Base-by-base conservation (phyloP, 2,888 invertebrate genomes). In the Pyralis farinalis region DNA sequence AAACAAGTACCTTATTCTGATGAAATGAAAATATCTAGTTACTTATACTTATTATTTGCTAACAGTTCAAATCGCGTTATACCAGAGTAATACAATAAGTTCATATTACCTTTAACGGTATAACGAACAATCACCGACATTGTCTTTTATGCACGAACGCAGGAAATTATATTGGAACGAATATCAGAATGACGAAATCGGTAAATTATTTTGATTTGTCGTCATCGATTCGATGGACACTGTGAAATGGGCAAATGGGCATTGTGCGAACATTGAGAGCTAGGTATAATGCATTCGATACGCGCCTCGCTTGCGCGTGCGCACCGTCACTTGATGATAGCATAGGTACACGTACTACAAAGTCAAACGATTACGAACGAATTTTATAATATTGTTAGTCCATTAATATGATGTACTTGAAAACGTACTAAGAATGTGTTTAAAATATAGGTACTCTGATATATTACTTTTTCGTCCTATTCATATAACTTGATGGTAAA, bases 111-210 rank as follows among this genome's bases (percentile, higher is more conserved):
- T 7, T 46, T 54, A 55, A 50, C 54, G 52, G 58, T 53, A 49
- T 49, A 51, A 44, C 49, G 50, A 50, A 53, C 50, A 51, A 46
- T 51, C 2, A 35, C 30, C 44, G 21, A 57, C 62, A 47, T 74
- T 76, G n/a, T 33, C 27, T 69, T 71, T 72, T 71, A 69, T 60
- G 58, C 66, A 74, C 70, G 69, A 74, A 59, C 56, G 45, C 48
- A 56, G 65, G 55, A 77, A 80, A 86, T 85, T 71, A 78, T 78
- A 81, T 81, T 74, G 82, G 81, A 83, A 80, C 83, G 84, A 83
- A 84, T 84, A 67, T 68, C 62, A 21, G 71, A 71, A 78, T 76
- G 74, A 70, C 66, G 66, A 73, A 80, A 85, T 83, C 69, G 67
- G 72, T 74, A 74, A 82, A 75, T 71, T 71, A 71, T 73, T 74